Percentiles rank a stretch among this genome's conserved stretches.
Evolutionary conservation across 2,888 invertebrate genomes (phyloP).

Genomic region (Ichneumoninae sp.): DNA sequence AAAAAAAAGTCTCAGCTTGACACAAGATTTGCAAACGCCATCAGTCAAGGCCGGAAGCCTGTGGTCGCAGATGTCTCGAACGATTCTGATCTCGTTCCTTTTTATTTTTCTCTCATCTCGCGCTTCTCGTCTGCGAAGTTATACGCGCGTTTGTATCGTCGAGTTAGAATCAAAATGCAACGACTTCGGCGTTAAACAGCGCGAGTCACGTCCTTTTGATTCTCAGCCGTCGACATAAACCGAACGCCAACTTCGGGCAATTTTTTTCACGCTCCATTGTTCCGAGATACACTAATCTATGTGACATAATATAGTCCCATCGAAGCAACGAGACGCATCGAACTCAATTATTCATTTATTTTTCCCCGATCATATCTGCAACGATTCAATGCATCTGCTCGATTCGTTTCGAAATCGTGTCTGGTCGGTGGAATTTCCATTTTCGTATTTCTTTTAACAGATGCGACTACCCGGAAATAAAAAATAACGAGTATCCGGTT

Average conservation of each 20-base stretch:
- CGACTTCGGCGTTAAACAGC: no score
- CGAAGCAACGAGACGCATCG: neutral
- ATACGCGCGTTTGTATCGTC: no score
- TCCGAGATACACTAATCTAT: neutral
- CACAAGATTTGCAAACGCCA: neutral
- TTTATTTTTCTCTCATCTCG: neutral
- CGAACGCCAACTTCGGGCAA: neutral
- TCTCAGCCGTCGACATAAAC: neutral
- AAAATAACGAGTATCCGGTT: neutral
- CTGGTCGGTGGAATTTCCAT: neutral
- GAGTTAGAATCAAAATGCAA: no score
- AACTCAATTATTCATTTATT: neutral
- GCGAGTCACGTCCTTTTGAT: neutral
- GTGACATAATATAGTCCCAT: neutral
- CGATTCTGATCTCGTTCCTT: neutral
- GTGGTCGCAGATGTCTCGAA: conserved; percentile 22
- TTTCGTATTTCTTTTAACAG: neutral
- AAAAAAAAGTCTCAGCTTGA: neutral
- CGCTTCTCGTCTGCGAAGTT: neutral
- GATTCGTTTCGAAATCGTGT: neutral
- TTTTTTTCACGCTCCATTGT: neutral
- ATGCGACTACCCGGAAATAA: neutral
- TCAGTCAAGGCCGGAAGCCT: neutral
- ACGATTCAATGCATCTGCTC: neutral
- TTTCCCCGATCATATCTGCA: neutral